Evolutionary conservation across 1,140 invertebrate species (phyloP), one percentile per base, ranked within the genome.

Genomic region (Lepidurus apus): DNA sequence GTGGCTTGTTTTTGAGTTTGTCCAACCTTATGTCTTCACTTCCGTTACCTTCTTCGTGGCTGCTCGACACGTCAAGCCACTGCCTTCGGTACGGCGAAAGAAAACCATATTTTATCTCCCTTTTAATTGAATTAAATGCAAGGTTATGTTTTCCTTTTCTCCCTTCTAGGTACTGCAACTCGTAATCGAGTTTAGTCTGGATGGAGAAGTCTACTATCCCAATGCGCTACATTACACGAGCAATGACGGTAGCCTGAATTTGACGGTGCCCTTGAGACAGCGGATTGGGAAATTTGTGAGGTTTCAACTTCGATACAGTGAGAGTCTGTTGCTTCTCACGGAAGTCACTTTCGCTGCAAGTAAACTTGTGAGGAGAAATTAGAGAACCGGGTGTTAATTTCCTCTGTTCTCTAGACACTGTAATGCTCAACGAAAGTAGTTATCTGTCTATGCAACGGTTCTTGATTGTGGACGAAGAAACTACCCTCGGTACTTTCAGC

Each of bases 261-360:
- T 89, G 4, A 83, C 84, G 74, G 85, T 89, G 53, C 81, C 83
- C n/a, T 81, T 89, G 8, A 81, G 85, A 13, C 82, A 88, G 80
- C 83, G 85, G 24, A 81, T 88, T 17, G 88, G 86, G 7, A 82
- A 83, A 74, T 86, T 84, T 79, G 82, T 89, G 21, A 86, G 86
- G 78, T 80, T 88, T 21, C 82, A 85, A 42, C 82, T 89, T 6
- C 85, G 83, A 79, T 89, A 89, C 81, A 85, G 87, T 45, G 83
- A 87, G 5, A 83, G 84, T 47, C 89, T 87, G 87, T 83, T 89
- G 44, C 84, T 89, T 78, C 85, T 89, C 43, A 87, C 87, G 76
- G 88, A 89, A 82, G 84, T 89, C 1, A 82, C 80, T 43, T 84
- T 84, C 78, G 79, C 81, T 10, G 82, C 83, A 21, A 82, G 82